phyloP scores from a whole-genome alignment of 2,113 vertebrate genomes.

The Delphinus delphis region DNA sequence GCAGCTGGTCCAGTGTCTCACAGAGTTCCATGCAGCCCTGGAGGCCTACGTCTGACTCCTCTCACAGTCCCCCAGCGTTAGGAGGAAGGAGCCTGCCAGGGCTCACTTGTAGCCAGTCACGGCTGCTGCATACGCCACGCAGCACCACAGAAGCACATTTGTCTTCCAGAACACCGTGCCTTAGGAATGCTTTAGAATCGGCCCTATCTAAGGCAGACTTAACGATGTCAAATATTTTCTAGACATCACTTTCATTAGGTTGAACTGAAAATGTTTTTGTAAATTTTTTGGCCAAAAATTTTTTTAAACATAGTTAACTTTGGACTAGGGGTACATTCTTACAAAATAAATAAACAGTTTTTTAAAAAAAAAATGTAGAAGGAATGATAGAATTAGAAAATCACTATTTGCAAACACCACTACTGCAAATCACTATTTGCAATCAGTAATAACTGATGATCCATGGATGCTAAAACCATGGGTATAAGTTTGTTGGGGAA shows the following conservation, averaged over 20 bases:
- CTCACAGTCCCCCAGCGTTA: neutral
- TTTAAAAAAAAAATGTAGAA: neutral
- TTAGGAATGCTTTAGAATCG: conserved; percentile 85
- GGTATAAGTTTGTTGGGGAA: neutral
- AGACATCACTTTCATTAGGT: conserved; percentile 84
- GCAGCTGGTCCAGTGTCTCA: conserved; percentile 98
- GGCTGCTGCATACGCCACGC: conserved; percentile 56
- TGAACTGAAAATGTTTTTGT: conserved; percentile 79
- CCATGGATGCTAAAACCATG: neutral
- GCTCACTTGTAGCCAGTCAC: conserved; percentile 52
- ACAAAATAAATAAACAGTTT: conserved; percentile 81
- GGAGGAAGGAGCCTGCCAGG: conserved; percentile 47
- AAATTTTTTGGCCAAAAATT: conserved; percentile 75
- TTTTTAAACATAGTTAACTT: conserved; percentile 80
- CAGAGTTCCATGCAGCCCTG: conserved; percentile 96
- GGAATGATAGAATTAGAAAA: conserved; percentile 15
- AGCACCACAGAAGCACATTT: conserved; percentile 78
- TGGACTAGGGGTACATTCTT: conserved; percentile 73
- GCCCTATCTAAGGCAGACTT: conserved; percentile 80
- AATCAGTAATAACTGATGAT: neutral
- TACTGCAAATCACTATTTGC: neutral
- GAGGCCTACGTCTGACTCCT: conserved; percentile 94
- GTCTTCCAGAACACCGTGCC: conserved; percentile 87
- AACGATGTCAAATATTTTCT: conserved; percentile 81
- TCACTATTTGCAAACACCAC: neutral